A percentile compares a stretch with the other conserved stretches of the same genome.
phyloP scores from a whole-genome alignment of 2,113 vertebrate species.

The Lepus timidus region DNA sequence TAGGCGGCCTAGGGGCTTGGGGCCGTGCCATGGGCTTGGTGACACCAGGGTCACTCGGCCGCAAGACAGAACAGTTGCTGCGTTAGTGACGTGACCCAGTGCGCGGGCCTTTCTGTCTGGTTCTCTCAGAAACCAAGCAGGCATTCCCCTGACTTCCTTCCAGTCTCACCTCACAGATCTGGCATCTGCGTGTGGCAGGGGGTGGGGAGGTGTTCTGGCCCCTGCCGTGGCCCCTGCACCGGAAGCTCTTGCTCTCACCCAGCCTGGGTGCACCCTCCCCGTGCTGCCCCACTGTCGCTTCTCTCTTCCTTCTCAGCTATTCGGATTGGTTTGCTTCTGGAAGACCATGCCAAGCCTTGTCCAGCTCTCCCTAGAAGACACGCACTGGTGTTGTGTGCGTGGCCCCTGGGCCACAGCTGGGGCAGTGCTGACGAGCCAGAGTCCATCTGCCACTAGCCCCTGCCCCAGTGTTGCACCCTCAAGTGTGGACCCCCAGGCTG shows the following conservation, averaged over 20 bases:
- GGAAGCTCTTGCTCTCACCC: too few relatives aligned
- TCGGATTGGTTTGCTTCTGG: background rate
- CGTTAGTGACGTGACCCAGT: background rate
- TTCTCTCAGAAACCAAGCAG: too few relatives aligned
- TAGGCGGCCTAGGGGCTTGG: background rate
- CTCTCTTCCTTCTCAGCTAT: background rate
- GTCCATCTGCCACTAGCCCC: too few relatives aligned
- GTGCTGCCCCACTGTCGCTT: background rate
- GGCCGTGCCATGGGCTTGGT: accelerated
- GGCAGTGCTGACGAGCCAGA: background rate
- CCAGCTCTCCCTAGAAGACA: background rate
- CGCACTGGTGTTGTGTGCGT: accelerated
- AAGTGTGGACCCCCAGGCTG: accelerated
- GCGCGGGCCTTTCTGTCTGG: too few relatives aligned
- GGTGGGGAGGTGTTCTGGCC: accelerated
- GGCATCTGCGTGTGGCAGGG: background rate
- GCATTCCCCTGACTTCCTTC: too few relatives aligned
- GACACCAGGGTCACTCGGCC: background rate
- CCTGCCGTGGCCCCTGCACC: background rate
- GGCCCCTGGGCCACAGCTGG: background rate
- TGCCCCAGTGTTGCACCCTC: accelerated
- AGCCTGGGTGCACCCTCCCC: background rate
- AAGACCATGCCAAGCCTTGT: background rate
- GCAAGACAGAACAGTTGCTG: background rate
- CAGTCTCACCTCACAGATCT: too few relatives aligned